A percentile compares a stretch with the other conserved stretches of the same genome.
phyloP scores from a whole-genome alignment of 2,888 invertebrate species.

The Lasius platythorax region DNA sequence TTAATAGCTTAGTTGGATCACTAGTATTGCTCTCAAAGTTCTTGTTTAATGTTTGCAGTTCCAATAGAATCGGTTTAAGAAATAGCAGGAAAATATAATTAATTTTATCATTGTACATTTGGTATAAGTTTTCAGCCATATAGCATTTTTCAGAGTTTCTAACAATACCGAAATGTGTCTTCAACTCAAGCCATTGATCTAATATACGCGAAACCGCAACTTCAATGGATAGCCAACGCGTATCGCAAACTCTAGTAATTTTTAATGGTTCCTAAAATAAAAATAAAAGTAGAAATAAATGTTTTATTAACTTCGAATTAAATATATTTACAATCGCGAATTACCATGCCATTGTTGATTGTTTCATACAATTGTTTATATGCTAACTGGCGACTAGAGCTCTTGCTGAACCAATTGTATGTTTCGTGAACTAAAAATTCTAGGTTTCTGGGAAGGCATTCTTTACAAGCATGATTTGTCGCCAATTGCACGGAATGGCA shows the following conservation, averaged over 20 bases:
- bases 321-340: neutral
- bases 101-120: too few species aligned
- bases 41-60: too few species aligned
- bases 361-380: neutral
- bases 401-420: neutral
- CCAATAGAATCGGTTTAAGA: too few species aligned
- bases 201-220: neutral
- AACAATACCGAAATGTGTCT: neutral
- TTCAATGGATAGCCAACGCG: constrained; percentile 2
- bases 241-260: neutral
- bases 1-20: too few species aligned
- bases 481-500: neutral
- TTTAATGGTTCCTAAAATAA: neutral
- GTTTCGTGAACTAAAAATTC: neutral
- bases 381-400: neutral
- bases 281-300: neutral
- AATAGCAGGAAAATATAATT: too few species aligned
- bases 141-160: neutral
- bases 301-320: neutral
- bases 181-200: neutral
- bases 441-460: neutral
- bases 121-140: too few species aligned
- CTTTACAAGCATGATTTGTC: neutral
- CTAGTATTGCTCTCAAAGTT: too few species aligned
- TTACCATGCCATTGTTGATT: constrained; percentile 4